These are phyloP conservation scores for Cinara cedri DNA, from an alignment of 2,888 invertebrate genomes.

Conservation along the genomic window DNA sequence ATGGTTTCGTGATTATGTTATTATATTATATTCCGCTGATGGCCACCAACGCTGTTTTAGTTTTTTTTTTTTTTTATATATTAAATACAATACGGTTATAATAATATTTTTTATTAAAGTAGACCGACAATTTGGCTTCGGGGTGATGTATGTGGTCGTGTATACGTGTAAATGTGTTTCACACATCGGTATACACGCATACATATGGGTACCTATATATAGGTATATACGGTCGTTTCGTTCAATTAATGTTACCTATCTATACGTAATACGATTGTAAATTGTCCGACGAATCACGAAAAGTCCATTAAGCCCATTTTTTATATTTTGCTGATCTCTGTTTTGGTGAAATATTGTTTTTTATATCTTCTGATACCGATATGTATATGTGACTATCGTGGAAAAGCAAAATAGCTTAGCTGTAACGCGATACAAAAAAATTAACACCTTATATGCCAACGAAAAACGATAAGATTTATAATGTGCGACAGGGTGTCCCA, in stretches of 20 bases:
- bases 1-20: conserved; percentile 9
- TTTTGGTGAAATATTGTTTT: background rate
- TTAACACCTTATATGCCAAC: too few relatives aligned
- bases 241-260: background rate
- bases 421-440: too few relatives aligned
- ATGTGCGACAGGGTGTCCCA: too few relatives aligned
- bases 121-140: conserved; percentile 8
- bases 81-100: conserved; percentile 1
- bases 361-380: background rate
- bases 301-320: background rate
- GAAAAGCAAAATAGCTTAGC: too few relatives aligned
- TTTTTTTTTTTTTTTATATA: too few relatives aligned
- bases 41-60: background rate
- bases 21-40: conserved; percentile 3
- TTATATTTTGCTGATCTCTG: background rate
- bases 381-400: too few relatives aligned
- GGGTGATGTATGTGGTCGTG: background rate
- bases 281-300: conserved; percentile 30
- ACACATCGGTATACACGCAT: background rate
- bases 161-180: background rate
- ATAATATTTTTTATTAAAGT: conserved; percentile 2
- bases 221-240: background rate
- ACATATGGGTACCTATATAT: too few relatives aligned
- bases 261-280: background rate
- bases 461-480: too few relatives aligned